Evolutionary conservation across 2,797 vertebrate genomes (phyloP).

Genomic region (Yasuhikotakia modesta): DNA sequence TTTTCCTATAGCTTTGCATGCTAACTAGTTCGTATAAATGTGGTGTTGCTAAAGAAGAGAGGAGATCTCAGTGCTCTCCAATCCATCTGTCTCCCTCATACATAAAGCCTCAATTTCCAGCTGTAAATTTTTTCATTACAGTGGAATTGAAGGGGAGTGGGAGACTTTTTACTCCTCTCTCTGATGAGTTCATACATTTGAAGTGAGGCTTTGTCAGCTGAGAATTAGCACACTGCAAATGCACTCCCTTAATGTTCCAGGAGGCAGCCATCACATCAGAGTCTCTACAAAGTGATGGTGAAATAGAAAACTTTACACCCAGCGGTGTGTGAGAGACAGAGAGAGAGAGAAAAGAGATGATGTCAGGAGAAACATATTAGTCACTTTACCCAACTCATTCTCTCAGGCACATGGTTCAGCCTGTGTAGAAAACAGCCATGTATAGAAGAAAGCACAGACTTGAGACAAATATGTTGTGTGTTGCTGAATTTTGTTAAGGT

Average conservation of each 20-base stretch:
- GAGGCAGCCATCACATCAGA: slow-evolving; percentile 68
- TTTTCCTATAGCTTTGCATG: slow-evolving; percentile 63
- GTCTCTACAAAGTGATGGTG: slow-evolving; percentile 57
- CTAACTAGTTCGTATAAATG: slow-evolving; percentile 62
- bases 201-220: slow-evolving; percentile 78
- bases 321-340: background rate
- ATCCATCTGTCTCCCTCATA: slow-evolving; percentile 67
- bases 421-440: slow-evolving; percentile 12
- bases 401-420: background rate
- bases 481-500: slow-evolving; percentile 1
- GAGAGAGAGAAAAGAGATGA: slow-evolving; percentile 41
- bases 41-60: slow-evolving; percentile 52
- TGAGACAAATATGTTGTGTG: background rate
- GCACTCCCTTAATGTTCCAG: slow-evolving; percentile 64
- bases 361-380: slow-evolving; percentile 40
- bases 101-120: slow-evolving; percentile 75
- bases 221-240: slow-evolving; percentile 79
- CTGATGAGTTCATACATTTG: slow-evolving; percentile 80
- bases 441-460: background rate
- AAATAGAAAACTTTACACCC: slow-evolving; percentile 39
- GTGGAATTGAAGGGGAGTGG: slow-evolving; percentile 76
- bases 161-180: slow-evolving; percentile 63
- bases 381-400: slow-evolving; percentile 7
- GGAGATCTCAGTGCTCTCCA: slow-evolving; percentile 68
- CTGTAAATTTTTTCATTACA: slow-evolving; percentile 77